Conservation (phyloP, 1,140 invertebrate species). For the Drosophila sturtevanti region DNA sequence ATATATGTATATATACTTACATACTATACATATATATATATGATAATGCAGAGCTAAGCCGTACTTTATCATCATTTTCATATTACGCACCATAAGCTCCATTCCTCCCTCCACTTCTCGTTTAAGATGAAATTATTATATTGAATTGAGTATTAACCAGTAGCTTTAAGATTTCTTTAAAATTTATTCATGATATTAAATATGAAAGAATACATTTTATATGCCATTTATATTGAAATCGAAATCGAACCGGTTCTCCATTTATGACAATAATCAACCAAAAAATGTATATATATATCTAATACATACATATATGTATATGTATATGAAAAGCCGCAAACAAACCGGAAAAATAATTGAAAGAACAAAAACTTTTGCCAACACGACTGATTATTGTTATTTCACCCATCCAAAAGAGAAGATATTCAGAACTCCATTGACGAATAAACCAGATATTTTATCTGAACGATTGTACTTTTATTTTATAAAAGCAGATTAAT, state of each 20-base stretch:
- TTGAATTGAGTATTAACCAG: neutral
- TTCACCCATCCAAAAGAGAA: neutral
- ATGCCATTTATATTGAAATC: constrained; percentile 3
- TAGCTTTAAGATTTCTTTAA: constrained; percentile 11
- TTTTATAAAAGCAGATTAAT: neutral
- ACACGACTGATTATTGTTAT: constrained; percentile 31
- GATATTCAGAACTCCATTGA: constrained; percentile 35
- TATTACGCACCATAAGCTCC: constrained; percentile 12
- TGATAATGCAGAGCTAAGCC: neutral
- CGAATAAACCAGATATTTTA: constrained; percentile 48
- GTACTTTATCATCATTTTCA: constrained; percentile 3
- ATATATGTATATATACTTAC: neutral
- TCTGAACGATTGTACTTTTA: constrained; percentile 18
- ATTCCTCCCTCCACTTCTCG: neutral
- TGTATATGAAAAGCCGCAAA: constrained; percentile 66
- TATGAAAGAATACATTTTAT: constrained; percentile 9
- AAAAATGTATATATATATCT: constrained; percentile 64
- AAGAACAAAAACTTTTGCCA: constrained; percentile 28
- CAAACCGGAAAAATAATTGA: constrained; percentile 64
- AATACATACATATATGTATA: too few relatives aligned
- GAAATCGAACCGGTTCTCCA: constrained; percentile 37
- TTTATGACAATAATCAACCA: constrained; percentile 25
- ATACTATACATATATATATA: neutral
- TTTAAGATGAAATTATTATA: constrained; percentile 4
- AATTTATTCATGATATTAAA: constrained; percentile 14